A percentile compares a stretch with the other conserved stretches of the same genome.
These are phyloP conservation scores for Leptogaster cylindrica DNA, from an alignment of 2,888 invertebrate genomes.

Conservation along the genomic window DNA sequence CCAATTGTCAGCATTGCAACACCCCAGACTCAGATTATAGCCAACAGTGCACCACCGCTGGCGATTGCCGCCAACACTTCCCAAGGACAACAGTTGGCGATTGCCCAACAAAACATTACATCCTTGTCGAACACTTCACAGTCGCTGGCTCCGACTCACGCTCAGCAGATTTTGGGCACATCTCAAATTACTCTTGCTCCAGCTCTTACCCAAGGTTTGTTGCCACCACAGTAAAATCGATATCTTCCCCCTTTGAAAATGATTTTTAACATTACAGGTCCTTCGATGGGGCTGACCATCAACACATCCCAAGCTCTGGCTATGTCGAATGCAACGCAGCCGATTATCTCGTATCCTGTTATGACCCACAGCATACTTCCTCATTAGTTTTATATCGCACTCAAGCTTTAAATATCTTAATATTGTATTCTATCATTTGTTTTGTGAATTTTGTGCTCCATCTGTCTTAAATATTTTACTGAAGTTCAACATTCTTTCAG, in stretches of 20 bases:
- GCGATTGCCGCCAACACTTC: conserved; percentile 51
- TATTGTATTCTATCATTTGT: too few relatives aligned
- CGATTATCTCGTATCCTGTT: conserved; percentile 71
- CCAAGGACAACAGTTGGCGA: conserved; percentile 50
- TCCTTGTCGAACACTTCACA: conserved; percentile 50
- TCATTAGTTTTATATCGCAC: conserved; percentile 48
- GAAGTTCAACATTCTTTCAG: too few relatives aligned
- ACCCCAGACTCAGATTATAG: conserved; percentile 54
- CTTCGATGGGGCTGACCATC: conserved; percentile 58
- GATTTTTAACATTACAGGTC: conserved; percentile 30
- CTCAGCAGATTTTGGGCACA: conserved; percentile 51
- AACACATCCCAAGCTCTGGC: conserved; percentile 65
- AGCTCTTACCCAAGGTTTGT: conserved; percentile 49
- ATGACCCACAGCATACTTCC: conserved; percentile 67
- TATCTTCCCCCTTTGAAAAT: background rate
- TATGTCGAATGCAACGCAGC: conserved; percentile 68
- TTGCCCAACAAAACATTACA: conserved; percentile 51
- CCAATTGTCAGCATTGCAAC: conserved; percentile 69
- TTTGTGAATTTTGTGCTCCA: too few relatives aligned
- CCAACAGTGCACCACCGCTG: conserved; percentile 49
- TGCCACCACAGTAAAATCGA: background rate
- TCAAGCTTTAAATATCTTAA: too few relatives aligned
- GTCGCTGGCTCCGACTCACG: conserved; percentile 48
- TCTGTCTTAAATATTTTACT: too few relatives aligned
- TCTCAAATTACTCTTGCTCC: conserved; percentile 53